Evolutionary conservation across 2,888 invertebrate genomes (phyloP).

Genomic region (Drosophila pegasa): DNA sequence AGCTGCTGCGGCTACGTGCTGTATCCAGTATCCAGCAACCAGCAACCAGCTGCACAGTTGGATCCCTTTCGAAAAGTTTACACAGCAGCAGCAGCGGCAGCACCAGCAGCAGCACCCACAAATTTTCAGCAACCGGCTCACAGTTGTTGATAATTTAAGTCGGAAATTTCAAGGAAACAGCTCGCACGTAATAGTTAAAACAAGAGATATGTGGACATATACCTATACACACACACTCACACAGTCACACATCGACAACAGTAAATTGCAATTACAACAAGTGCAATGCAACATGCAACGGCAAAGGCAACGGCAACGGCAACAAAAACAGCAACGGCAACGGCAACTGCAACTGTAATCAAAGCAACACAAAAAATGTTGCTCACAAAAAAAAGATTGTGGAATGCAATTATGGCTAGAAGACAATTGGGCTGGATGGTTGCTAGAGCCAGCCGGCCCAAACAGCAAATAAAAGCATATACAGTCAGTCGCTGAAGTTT

Average conservation of each 20-base stretch:
- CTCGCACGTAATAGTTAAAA: slow-evolving; percentile 66
- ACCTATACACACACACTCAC: slow-evolving; percentile 4
- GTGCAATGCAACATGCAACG: slow-evolving; percentile 51
- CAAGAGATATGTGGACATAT: slow-evolving; percentile 50
- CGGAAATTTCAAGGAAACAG: slow-evolving; percentile 70
- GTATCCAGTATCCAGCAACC: slow-evolving; percentile 41
- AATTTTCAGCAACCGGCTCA: slow-evolving; percentile 60
- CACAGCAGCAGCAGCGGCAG: too few relatives aligned
- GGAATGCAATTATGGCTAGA: slow-evolving; percentile 73
- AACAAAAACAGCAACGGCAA: slow-evolving; percentile 39
- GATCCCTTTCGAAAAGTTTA: slow-evolving; percentile 56
- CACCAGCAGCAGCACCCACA: slow-evolving; percentile 52
- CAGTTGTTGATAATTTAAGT: slow-evolving; percentile 78
- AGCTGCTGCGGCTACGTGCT: slow-evolving; percentile 70
- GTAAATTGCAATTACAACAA: slow-evolving; percentile 75
- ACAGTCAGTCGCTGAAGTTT: slow-evolving; percentile 58
- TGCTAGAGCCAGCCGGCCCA: background rate
- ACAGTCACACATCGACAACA: slow-evolving; percentile 25
- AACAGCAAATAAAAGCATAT: slow-evolving; percentile 59
- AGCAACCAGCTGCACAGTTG: slow-evolving; percentile 16
- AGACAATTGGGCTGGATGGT: slow-evolving; percentile 38
- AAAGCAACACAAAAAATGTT: slow-evolving; percentile 59
- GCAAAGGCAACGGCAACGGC: slow-evolving; percentile 38
- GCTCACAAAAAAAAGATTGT: slow-evolving; percentile 45
- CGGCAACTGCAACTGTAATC: slow-evolving; percentile 59